Base-by-base conservation (phyloP, 1,140 invertebrate species). In the Augochlora pura region DNA sequence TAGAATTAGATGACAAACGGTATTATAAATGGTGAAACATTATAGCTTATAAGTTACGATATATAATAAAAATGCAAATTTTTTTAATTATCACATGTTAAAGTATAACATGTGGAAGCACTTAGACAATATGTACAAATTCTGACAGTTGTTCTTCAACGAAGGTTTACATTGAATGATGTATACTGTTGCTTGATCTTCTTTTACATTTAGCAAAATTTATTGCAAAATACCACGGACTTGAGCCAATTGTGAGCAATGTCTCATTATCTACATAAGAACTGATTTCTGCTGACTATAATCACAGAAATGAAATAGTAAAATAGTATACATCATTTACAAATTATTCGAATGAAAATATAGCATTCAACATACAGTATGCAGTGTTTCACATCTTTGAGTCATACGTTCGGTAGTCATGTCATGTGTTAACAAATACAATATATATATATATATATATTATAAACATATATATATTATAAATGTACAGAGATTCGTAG, bases 41-140 rank as follows among this genome's bases (percentile, higher is more conserved):
- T 65, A 72, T 75, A 73, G 72, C 25, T 84, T 84, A 84, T 14
- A 62, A n/a, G 68, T 68, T 68, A 69, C 23, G 14, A 27, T 72
- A 54, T 66, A 68, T 42, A 74, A 81, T 77, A 77, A 85, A 85
- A 84, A 67, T 85, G 83, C 66, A 78, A 18, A 73, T 82, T 39
- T 82, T 39, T 78, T 16, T 77, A 81, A 77, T 52, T 16, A 4
- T 60, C 71, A 79, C 77, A 79, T 73, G 77, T 67, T 49, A 25
- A 0, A 12, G 12, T 32, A 32, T 21, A 59, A 79, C 77, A 78
- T 72, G 76, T 78, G 69, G 76, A 78, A 78, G 76, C 60, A 78
- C 76, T 72, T 78, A 49, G 68, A 71, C n/a, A 64, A 21, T 78
- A 78, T 78, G 64, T 72, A 78, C 76, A 78, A 18, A 72, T 70